These are phyloP conservation scores for Flabesymbios commensalis DNA, from an alignment of 2,888 invertebrate genomes.

Conservation along the genomic window DNA sequence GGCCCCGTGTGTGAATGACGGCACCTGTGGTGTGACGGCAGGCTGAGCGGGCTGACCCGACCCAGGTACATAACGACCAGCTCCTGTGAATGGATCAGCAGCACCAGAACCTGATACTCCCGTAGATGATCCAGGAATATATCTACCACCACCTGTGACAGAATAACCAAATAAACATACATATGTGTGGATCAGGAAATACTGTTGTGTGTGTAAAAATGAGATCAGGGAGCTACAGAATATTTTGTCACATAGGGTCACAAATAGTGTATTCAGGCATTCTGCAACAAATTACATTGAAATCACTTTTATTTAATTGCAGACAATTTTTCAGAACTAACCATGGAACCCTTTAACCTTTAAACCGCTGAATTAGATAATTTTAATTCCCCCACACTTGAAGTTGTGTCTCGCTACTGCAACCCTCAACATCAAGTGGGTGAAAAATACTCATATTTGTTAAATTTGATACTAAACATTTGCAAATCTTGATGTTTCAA, in stretches of 20 bases:
- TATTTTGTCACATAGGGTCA: background rate
- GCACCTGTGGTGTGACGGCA: background rate
- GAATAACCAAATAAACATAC: background rate
- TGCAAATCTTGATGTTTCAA: no score
- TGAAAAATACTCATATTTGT: no score
- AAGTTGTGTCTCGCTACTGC: no score
- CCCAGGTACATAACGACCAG: slow-evolving; percentile 58
- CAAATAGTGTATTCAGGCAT: no score
- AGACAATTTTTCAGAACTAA: no score
- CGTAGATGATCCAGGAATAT: slow-evolving; percentile 66
- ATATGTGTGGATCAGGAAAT: background rate
- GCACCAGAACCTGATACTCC: slow-evolving; percentile 29
- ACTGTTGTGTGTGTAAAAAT: background rate
- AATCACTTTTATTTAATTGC: no score
- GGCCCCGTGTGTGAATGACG: slow-evolving; percentile 21
- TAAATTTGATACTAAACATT: no score
- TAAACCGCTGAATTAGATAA: no score
- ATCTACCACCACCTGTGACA: slow-evolving; percentile 67
- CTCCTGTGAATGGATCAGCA: slow-evolving; percentile 65
- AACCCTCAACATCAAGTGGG: no score
- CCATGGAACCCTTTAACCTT: no score
- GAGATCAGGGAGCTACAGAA: background rate
- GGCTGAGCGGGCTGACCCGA: background rate
- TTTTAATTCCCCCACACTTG: no score
- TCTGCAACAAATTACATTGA: no score